Percentiles rank a stretch among this genome's conserved stretches.
phyloP scores from a whole-genome alignment of 2,113 vertebrate species.

The Pavo muticus region DNA sequence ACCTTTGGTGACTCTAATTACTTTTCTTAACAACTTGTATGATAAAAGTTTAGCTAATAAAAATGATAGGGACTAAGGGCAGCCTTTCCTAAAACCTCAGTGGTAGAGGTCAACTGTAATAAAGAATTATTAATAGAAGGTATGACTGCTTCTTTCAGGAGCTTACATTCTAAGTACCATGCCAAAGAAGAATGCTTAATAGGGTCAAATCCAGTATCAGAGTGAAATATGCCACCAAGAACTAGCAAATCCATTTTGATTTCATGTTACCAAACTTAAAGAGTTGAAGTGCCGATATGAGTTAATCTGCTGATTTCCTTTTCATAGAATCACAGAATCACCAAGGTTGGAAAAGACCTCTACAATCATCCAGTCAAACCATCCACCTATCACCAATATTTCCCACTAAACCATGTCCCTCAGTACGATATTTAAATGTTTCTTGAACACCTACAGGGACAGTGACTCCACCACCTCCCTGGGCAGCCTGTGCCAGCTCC shows the following conservation, averaged over 20 bases:
- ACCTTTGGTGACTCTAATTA: slow-evolving; percentile 24
- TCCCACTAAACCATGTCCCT: too few relatives aligned
- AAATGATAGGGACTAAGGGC: background rate
- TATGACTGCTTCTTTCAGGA: background rate
- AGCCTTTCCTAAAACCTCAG: slow-evolving; percentile 4
- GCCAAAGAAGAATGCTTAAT: background rate
- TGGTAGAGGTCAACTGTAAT: background rate
- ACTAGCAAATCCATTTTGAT: background rate
- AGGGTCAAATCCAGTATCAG: background rate
- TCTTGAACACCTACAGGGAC: too few relatives aligned
- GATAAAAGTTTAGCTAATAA: slow-evolving; percentile 1
- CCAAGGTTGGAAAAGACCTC: too few relatives aligned
- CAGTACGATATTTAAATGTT: too few relatives aligned
- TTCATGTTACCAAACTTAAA: background rate
- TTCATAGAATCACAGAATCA: too few relatives aligned
- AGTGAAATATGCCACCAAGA: background rate
- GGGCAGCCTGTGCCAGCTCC: too few relatives aligned
- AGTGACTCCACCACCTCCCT: too few relatives aligned
- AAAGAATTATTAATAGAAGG: background rate
- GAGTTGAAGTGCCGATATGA: background rate
- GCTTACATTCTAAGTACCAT: background rate
- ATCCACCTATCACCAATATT: too few relatives aligned
- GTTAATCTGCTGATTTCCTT: background rate
- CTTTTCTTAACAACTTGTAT: background rate
- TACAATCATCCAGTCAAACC: too few relatives aligned